These are phyloP conservation scores for Dinocampus coccinellae DNA, from an alignment of 2,888 invertebrate species.

Conservation along the genomic window DNA sequence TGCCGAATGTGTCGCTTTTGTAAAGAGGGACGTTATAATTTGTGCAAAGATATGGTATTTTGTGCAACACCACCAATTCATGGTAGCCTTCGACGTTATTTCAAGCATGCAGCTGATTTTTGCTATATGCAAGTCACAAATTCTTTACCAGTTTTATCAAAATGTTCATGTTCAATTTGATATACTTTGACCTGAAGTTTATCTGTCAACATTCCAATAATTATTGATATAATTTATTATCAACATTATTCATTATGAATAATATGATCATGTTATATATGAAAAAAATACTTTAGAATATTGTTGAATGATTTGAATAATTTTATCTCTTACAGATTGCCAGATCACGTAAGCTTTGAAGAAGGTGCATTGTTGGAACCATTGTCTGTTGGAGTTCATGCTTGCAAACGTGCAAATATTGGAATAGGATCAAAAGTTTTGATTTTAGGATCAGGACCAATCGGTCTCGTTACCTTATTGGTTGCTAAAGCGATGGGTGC, in stretches of 20 bases:
- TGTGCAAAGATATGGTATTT: conserved; percentile 89
- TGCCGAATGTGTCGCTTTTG: conserved; percentile 89
- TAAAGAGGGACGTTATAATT: conserved; percentile 90
- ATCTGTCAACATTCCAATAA: background rate
- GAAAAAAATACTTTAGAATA: background rate
- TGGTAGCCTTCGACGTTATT: conserved; percentile 89
- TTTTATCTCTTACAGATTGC: conserved; percentile 75
- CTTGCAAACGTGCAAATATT: conserved; percentile 87
- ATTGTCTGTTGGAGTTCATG: conserved; percentile 92
- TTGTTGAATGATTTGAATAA: background rate
- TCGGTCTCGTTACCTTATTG: conserved; percentile 85
- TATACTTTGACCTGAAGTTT: background rate
- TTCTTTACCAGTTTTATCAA: background rate
- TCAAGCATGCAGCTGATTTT: conserved; percentile 91
- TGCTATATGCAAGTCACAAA: conserved; percentile 80
- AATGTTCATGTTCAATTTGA: background rate
- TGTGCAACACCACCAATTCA: conserved; percentile 96
- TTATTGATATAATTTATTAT: no score
- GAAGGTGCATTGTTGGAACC: conserved; percentile 96
- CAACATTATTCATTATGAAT: background rate
- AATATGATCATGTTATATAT: background rate
- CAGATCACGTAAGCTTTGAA: conserved; percentile 89
- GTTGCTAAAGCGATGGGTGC: conserved; percentile 91
- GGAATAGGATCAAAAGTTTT: conserved; percentile 79
- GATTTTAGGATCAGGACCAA: conserved; percentile 89